Evolutionary conservation across 2,888 invertebrate species (phyloP), one percentile per base, ranked within the genome.

Genomic region (Drosophila longiperda): DNA sequence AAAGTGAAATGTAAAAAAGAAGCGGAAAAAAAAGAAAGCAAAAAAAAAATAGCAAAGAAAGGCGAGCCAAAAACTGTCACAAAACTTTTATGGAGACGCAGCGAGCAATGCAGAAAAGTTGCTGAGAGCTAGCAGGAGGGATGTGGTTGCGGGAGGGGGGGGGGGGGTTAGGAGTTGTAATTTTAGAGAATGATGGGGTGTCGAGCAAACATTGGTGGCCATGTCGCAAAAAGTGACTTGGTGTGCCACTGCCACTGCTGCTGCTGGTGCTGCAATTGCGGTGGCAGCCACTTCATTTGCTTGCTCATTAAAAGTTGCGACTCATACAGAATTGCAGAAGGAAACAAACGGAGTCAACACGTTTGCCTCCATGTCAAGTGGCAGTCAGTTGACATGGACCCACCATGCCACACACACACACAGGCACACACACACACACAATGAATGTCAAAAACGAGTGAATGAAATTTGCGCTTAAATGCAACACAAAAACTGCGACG

Each of bases 401-500:
- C 54, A 50, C 38, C 36, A 7, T 26, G 45, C 11, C n/a, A 38
- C 45, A 29, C 29, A 29, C 29, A 23, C 3, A n/a, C 23, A n/a
- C n/a, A 38, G 40, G 6, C 29, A 29, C 29, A 23, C 3, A n/a
- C 23, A n/a, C 3, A 6, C 53, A 36, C 58, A 59, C 66, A 83
- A 89, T 89, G 85, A 85, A 85, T 89, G 85, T 85, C 85, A 85
- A 89, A 87, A 85, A 82, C 89, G 82, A 85, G 85, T 75, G 84
- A 70, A 26, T 26, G 26, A 83, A 87, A 87, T 84, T 85, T 89
- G 75, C 82, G 76, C 87, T 78, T 83, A 83, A 89, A 83, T 89
- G 81, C 84, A 75, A 66, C 49, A 72, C 66, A 82, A 71, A 45
- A 74, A 73, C 66, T 72, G 52, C 45, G 62, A 72, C 33, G 61